These are phyloP conservation scores for Brachionus rubens DNA, from an alignment of 1,140 invertebrate genomes.

Conservation along the genomic window DNA sequence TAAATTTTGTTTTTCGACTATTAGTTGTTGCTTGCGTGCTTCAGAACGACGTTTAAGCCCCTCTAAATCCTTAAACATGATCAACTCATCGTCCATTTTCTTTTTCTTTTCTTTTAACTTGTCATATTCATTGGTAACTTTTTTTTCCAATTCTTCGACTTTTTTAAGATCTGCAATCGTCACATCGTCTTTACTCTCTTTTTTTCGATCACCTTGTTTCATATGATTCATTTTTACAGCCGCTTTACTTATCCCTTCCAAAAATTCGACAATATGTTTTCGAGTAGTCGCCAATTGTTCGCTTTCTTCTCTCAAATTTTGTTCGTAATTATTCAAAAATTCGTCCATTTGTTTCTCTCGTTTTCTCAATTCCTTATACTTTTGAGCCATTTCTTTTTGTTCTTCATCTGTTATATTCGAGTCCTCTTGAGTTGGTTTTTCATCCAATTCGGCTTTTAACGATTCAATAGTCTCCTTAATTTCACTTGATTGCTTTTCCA, in stretches of 20 bases:
- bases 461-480: constrained; percentile 39
- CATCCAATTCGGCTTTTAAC: constrained; percentile 23
- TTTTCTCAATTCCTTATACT: constrained; percentile 35
- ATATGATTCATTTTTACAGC: constrained; percentile 16
- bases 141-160: constrained; percentile 42
- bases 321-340: neutral
- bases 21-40: constrained; percentile 16
- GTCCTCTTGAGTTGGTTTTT: neutral
- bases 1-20: constrained; percentile 39
- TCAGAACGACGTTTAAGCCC: constrained; percentile 33
- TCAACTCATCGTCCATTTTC: constrained; percentile 44
- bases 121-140: constrained; percentile 43
- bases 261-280: constrained; percentile 21
- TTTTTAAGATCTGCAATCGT: constrained; percentile 43
- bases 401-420: neutral
- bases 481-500: constrained; percentile 40
- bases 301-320: neutral
- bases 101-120: constrained; percentile 21
- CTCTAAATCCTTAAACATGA: constrained; percentile 12
- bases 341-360: constrained; percentile 45
- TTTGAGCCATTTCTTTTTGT: constrained; percentile 36
- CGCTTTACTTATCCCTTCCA: constrained; percentile 33
- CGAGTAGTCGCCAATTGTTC: constrained; percentile 9
- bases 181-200: neutral
- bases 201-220: neutral